Percentiles rank a stretch among this genome's conserved stretches.
Conservation (phyloP, 2,113 vertebrate genomes). For the Grammomys dolichurus region DNA sequence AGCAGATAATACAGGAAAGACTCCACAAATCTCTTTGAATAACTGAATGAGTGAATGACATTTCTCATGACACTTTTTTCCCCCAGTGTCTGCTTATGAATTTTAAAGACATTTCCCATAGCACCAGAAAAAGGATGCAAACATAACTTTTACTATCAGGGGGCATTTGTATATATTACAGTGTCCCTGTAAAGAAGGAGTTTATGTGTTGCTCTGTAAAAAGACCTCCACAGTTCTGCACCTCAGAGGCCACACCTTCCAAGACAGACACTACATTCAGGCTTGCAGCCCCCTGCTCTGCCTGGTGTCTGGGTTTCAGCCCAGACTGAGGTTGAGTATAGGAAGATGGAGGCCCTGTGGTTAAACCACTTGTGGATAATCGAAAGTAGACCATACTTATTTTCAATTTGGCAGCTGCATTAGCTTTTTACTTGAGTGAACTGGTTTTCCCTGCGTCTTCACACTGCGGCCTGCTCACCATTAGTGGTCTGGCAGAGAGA, state of each 20-base stretch:
- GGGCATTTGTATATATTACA: not conserved
- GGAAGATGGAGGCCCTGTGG: constrained; percentile 73
- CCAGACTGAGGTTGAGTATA: constrained; percentile 71
- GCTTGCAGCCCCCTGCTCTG: constrained; percentile 38
- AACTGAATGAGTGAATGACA: not conserved
- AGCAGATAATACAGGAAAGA: not conserved
- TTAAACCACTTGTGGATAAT: constrained; percentile 78
- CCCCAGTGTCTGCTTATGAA: not conserved
- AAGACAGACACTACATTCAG: constrained; percentile 48
- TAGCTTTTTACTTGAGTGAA: constrained; percentile 44
- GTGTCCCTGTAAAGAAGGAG: not conserved
- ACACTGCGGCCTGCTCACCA: constrained; percentile 41
- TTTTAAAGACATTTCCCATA: constrained; percentile 22
- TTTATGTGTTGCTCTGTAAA: not conserved
- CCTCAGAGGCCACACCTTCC: constrained; percentile 40
- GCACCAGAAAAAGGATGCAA: not conserved
- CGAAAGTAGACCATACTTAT: constrained; percentile 68
- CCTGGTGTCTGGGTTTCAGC: constrained; percentile 20
- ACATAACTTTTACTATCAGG: not conserved
- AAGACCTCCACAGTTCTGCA: constrained; percentile 12
- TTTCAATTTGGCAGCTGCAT: constrained; percentile 73
- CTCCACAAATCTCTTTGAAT: not conserved
- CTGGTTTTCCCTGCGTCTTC: constrained; percentile 30
- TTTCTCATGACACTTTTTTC: not conserved
- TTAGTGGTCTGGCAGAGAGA: constrained; percentile 52